These are phyloP conservation scores for Rafetus swinhoei DNA, from an alignment of 2,113 vertebrate species.

Conservation along the genomic window DNA sequence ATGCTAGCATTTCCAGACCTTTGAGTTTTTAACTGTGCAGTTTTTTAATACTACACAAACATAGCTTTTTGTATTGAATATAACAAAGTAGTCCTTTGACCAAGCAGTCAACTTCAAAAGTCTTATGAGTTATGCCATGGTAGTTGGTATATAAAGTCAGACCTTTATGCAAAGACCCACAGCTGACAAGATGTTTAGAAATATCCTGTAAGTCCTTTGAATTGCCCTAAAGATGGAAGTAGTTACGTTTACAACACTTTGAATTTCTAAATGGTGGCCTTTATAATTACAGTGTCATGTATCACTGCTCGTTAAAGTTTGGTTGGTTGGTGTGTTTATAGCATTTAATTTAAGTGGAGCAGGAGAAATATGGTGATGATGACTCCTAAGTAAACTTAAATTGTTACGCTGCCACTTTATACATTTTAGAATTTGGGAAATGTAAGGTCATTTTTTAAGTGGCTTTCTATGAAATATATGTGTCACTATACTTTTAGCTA, in stretches of 20 bases:
- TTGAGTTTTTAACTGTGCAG: neutral
- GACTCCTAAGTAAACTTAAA: neutral
- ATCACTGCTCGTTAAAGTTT: neutral
- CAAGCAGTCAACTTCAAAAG: neutral
- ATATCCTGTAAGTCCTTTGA: neutral
- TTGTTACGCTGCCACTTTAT: neutral
- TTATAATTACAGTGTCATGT: neutral
- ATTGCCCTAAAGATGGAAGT: neutral
- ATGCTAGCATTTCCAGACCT: neutral
- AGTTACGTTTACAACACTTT: neutral
- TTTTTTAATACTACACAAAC: neutral
- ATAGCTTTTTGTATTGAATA: neutral
- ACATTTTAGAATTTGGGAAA: neutral
- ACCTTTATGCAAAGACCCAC: neutral
- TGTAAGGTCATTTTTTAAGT: neutral
- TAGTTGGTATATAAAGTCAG: neutral
- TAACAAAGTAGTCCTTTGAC: neutral
- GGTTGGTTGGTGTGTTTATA: neutral
- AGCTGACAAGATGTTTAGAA: neutral
- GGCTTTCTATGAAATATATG: neutral
- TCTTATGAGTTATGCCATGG: neutral
- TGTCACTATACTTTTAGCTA: neutral
- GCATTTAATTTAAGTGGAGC: neutral
- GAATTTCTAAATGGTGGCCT: neutral
- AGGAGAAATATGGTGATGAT: neutral